phyloP scores from a whole-genome alignment of 2,888 invertebrate genomes.

The Lasioglossum figueresi region DNA sequence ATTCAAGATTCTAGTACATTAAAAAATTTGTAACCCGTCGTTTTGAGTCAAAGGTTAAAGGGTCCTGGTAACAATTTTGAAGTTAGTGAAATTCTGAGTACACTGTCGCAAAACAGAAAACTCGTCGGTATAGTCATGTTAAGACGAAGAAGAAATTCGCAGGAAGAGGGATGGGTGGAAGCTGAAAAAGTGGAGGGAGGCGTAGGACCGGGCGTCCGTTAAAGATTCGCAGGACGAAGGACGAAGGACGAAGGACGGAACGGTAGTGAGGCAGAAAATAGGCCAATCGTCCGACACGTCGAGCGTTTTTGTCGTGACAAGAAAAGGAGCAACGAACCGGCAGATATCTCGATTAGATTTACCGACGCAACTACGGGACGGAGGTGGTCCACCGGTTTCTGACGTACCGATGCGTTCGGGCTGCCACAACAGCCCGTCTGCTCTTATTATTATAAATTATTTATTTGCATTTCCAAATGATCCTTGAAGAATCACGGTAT shows the following conservation, averaged over 20 bases:
- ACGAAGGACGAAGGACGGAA: conserved; percentile 19
- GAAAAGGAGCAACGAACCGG: conserved; percentile 60
- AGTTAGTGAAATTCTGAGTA: neutral
- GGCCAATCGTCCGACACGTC: conserved; percentile 44
- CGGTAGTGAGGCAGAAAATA: conserved; percentile 52
- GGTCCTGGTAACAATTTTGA: neutral
- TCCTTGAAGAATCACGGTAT: conserved; percentile 84
- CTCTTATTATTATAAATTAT: conserved; percentile 84
- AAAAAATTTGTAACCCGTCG: too few relatives aligned
- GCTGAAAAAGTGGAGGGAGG: neutral
- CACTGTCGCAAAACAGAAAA: neutral
- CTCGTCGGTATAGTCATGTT: neutral
- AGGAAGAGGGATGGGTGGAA: neutral
- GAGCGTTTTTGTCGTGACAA: conserved; percentile 49
- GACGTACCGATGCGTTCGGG: conserved; percentile 60
- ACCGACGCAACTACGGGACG: conserved; percentile 53
- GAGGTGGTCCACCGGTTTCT: conserved; percentile 61
- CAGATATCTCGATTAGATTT: conserved; percentile 68
- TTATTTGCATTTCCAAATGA: conserved; percentile 84
- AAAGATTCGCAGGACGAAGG: conserved; percentile 14
- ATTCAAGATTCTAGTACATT: too few relatives aligned
- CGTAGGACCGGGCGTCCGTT: neutral
- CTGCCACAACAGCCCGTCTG: conserved; percentile 74
- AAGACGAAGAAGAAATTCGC: neutral
- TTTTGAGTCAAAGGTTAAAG: too few relatives aligned